phyloP scores from a whole-genome alignment of 2,888 invertebrate genomes.

The Oscheius sp. region DNA sequence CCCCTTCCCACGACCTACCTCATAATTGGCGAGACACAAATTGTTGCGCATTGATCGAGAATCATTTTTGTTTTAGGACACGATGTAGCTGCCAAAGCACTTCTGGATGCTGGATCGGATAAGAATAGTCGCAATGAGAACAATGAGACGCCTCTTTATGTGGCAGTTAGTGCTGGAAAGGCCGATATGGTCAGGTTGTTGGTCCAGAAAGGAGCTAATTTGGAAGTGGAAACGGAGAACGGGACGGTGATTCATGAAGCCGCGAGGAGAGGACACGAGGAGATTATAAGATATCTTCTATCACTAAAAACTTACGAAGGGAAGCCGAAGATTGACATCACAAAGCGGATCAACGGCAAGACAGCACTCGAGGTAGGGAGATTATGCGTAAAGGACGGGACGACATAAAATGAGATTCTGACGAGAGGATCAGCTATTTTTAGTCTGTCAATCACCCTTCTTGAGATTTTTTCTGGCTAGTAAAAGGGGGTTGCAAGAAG shows the following conservation, averaged over 20 bases:
- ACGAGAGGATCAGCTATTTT: no score
- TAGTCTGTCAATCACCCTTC: no score
- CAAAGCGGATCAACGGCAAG: conserved; percentile 35
- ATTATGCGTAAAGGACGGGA: no score
- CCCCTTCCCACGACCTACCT: not conserved
- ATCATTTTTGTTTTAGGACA: conserved; percentile 64
- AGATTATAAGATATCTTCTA: conserved; percentile 18
- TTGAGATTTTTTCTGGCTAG: no score
- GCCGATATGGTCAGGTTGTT: conserved; percentile 39
- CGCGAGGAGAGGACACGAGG: conserved; percentile 63
- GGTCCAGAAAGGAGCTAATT: conserved; percentile 44
- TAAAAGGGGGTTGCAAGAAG: no score
- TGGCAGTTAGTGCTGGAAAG: conserved; percentile 72
- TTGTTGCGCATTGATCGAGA: not conserved
- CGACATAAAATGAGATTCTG: no score
- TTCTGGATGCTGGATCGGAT: conserved; percentile 72
- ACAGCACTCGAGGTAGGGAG: conserved; percentile 45
- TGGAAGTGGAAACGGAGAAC: conserved; percentile 70
- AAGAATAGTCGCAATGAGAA: conserved; percentile 73
- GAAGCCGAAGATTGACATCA: not conserved
- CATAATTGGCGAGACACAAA: not conserved
- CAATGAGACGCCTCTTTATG: conserved; percentile 73
- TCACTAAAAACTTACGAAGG: not conserved
- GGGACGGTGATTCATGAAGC: conserved; percentile 73
- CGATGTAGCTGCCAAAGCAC: conserved; percentile 70